A percentile compares a stretch with the other conserved stretches of the same genome.
These are phyloP conservation scores for Polyommatus icarus DNA, from an alignment of 2,888 invertebrate species.

Conservation along the genomic window DNA sequence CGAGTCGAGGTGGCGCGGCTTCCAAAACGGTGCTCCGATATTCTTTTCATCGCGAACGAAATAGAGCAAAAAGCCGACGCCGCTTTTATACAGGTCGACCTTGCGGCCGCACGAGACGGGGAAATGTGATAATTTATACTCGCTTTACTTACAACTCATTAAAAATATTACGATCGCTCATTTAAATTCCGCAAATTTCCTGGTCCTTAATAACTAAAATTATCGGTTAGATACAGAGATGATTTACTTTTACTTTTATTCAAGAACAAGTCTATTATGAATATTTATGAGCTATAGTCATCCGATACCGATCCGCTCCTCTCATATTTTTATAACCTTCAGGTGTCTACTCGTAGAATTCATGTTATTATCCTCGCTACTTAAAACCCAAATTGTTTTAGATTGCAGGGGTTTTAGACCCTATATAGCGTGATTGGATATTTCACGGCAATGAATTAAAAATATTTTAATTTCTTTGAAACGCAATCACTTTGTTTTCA, in stretches of 20 bases:
- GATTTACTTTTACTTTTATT: slow-evolving; percentile 76
- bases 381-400: slow-evolving; percentile 29
- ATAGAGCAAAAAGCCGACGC: slow-evolving; percentile 73
- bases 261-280: slow-evolving; percentile 60
- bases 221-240: slow-evolving; percentile 36
- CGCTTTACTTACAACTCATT: slow-evolving; percentile 44
- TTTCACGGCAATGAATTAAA: slow-evolving; percentile 24
- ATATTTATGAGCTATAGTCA: slow-evolving; percentile 59
- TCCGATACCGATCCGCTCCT: slow-evolving; percentile 38
- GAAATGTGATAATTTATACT: slow-evolving; percentile 69
- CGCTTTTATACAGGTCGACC: slow-evolving; percentile 71
- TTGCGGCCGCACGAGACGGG: slow-evolving; percentile 71
- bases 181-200: slow-evolving; percentile 50
- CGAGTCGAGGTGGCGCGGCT: slow-evolving; percentile 51
- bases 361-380: slow-evolving; percentile 57
- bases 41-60: slow-evolving; percentile 71
- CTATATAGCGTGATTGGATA: neutral
- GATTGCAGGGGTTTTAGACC: slow-evolving; percentile 2
- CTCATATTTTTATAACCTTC: slow-evolving; percentile 41
- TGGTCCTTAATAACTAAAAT: slow-evolving; percentile 43
- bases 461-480: neutral
- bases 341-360: slow-evolving; percentile 50
- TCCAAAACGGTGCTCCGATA: slow-evolving; percentile 76
- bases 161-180: slow-evolving; percentile 46
- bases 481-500: neutral